Conservation (phyloP, 2,113 vertebrate genomes). For the Talpa occidentalis region DNA sequence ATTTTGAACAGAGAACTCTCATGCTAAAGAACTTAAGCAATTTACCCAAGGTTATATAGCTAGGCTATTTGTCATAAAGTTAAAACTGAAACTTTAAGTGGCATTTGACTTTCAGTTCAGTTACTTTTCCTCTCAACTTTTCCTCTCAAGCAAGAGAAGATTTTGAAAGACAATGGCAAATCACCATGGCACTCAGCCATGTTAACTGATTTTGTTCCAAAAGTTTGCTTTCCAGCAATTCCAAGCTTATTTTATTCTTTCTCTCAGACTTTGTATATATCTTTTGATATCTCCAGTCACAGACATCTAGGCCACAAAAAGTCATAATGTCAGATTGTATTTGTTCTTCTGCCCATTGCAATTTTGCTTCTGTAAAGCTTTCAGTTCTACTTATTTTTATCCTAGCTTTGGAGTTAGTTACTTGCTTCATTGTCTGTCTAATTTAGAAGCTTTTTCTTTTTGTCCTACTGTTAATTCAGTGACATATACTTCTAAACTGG, state of each 20-base stretch:
- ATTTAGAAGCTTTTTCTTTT: slow-evolving; percentile 54
- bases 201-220: background rate
- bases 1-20: background rate
- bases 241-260: background rate
- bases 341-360: slow-evolving; percentile 29
- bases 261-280: background rate
- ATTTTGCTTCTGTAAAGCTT: slow-evolving; percentile 41
- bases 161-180: slow-evolving; percentile 8
- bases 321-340: slow-evolving; percentile 44
- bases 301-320: slow-evolving; percentile 20
- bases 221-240: slow-evolving; percentile 30
- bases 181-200: background rate
- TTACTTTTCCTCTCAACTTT: slow-evolving; percentile 7
- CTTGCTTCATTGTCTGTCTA: slow-evolving; percentile 50
- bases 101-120: background rate
- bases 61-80: background rate
- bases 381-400: slow-evolving; percentile 58
- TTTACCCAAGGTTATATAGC: background rate
- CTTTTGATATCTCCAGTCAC: slow-evolving; percentile 1
- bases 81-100: slow-evolving; percentile 27
- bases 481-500: background rate
- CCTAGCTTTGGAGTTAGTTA: slow-evolving; percentile 1
- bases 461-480: slow-evolving; percentile 31
- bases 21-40: background rate
- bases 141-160: background rate